Evolutionary conservation across 2,888 invertebrate genomes (phyloP).

Genomic region (Onthophagus sagittarius): DNA sequence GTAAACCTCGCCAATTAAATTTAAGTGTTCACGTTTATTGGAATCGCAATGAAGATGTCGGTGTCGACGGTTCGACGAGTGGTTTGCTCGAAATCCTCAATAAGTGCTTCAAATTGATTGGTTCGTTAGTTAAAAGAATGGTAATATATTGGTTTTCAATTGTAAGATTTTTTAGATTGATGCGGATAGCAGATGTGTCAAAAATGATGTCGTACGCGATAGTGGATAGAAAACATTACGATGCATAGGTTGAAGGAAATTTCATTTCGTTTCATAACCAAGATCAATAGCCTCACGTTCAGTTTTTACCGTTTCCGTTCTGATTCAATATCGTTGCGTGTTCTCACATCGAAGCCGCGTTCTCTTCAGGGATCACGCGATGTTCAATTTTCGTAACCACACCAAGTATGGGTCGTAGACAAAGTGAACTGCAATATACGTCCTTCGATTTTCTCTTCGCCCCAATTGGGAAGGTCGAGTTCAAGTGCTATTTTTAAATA

Average conservation of each 20-base stretch:
- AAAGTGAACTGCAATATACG: neutral
- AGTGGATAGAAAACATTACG: neutral
- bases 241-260: neutral
- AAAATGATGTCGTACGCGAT: neutral
- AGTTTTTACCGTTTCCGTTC: constrained; percentile 5
- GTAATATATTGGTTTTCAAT: neutral
- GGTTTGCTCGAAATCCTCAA: neutral
- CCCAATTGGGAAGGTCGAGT: neutral
- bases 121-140: neutral
- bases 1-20: neutral
- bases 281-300: constrained; percentile 11
- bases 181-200: neutral
- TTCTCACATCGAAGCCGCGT: neutral
- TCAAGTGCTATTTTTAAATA: neutral
- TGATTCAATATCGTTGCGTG: neutral
- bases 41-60: neutral
- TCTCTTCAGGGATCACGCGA: neutral
- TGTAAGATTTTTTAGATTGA: no score
- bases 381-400: neutral
- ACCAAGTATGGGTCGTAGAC: neutral
- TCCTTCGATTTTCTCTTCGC: neutral
- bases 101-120: neutral
- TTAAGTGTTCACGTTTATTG: neutral
- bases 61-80: neutral
- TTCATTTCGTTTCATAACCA: constrained; percentile 9